These are phyloP conservation scores for Brachionus rubens DNA, from an alignment of 1,140 invertebrate species.

Conservation along the genomic window DNA sequence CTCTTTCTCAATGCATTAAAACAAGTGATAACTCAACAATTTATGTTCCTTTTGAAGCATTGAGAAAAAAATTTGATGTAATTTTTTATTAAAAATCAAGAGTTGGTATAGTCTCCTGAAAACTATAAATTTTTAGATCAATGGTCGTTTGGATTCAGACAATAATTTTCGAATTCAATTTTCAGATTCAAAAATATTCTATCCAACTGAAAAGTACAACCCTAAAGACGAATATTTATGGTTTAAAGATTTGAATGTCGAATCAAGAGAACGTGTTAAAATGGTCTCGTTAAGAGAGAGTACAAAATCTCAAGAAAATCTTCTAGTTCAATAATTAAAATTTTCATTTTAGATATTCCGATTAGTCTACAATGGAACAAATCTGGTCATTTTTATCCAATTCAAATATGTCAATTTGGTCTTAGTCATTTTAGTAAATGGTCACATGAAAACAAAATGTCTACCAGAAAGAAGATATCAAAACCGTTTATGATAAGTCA, in stretches of 20 bases:
- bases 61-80: slow-evolving; percentile 34
- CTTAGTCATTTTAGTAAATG: slow-evolving; percentile 94
- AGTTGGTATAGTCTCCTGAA: background rate
- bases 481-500: background rate
- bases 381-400: slow-evolving; percentile 88
- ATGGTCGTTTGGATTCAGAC: background rate
- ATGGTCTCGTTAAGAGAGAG: slow-evolving; percentile 85
- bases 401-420: slow-evolving; percentile 96
- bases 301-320: slow-evolving; percentile 48
- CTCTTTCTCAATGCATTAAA: background rate
- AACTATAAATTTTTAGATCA: background rate
- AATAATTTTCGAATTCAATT: background rate
- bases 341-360: slow-evolving; percentile 68
- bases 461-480: slow-evolving; percentile 58
- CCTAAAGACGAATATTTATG: slow-evolving; percentile 5
- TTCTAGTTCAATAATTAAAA: background rate
- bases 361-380: slow-evolving; percentile 89
- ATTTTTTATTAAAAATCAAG: background rate
- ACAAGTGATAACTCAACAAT: background rate
- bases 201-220: background rate
- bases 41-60: slow-evolving; percentile 3
- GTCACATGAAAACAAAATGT: slow-evolving; percentile 70
- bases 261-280: slow-evolving; percentile 87
- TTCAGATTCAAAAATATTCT: background rate
- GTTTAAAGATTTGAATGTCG: slow-evolving; percentile 69